Percentiles rank a stretch among this genome's conserved stretches.
Evolutionary conservation across 2,797 vertebrate species (phyloP).

Genomic region (Tauraco hartlaubi): DNA sequence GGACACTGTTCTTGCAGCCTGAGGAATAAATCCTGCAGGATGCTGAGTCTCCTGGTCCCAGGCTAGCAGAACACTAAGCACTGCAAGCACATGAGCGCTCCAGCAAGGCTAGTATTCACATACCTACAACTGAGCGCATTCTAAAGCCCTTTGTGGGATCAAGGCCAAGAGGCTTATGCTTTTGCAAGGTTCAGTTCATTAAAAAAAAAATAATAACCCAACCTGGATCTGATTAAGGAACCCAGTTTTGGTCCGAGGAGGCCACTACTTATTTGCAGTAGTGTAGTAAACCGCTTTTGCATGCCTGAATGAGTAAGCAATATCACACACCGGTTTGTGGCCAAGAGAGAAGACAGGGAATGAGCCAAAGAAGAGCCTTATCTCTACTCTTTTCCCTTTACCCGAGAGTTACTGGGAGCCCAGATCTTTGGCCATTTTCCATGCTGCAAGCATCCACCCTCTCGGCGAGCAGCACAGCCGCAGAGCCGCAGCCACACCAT

Average conservation of each 20-base stretch:
- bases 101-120: background rate
- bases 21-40: background rate
- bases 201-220: background rate
- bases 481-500: accelerated
- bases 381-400: background rate
- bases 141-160: background rate
- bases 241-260: constrained; percentile 7
- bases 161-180: background rate
- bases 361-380: background rate
- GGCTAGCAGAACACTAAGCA: background rate
- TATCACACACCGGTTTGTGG: background rate
- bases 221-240: constrained; percentile 48
- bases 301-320: background rate
- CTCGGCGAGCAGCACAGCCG: background rate
- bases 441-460: background rate
- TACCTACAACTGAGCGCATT: constrained; percentile 19
- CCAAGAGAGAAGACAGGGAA: background rate
- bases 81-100: background rate
- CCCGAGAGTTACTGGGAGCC: background rate
- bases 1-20: background rate
- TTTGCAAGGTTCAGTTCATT: constrained; percentile 22
- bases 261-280: constrained; percentile 39
- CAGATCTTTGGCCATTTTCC: background rate
- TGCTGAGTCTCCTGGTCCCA: background rate
- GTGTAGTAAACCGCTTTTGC: background rate